Evolutionary conservation across 2,797 vertebrate genomes (phyloP), one percentile per base, ranked within the genome.

Genomic region (Streptopelia turtur): DNA sequence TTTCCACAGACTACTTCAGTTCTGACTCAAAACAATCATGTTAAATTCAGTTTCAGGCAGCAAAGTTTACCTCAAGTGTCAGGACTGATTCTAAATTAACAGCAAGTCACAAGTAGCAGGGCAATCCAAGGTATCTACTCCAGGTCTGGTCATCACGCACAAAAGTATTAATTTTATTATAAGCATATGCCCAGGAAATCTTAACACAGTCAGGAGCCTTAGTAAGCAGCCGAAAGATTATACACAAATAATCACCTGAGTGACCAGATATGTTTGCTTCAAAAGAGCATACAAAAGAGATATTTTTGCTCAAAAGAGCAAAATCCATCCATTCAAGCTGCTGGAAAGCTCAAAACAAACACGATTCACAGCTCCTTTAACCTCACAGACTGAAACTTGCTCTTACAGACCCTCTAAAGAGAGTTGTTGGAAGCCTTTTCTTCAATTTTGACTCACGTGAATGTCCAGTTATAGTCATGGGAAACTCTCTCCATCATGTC

Each of bases 381-480:
- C 18, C 15, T 50, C 41, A 75, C 7, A 81, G 33, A 45, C 52
- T 30, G 49, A 55, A 79, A 50, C 23, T 57, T 90, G 53, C n/a
- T 89, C 41, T 16, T 49, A 31, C 4, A 69, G 59, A 61, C n/a
- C 64, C 52, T 66, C 3, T 78, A 86, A 91, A 71, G 10, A 71
- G 17, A 93, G 20, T 11, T 50, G 39, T 53, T 37, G 49, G 59
- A 68, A 64, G 94, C 20, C 23, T 92, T 81, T 90, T 50, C 72
- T 76, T 77, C 55, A 82, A 35, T 35, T 35, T 6, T 56, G n/a
- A 98, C 99, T 98, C 97, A 99, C 99, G 98, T 98, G 82, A 99
- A 99, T 0, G 99, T 99, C 99, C 99, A 99, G 96, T 99, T 99
- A 94, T 99, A 99, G 95, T 99, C 99, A 23, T 97, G 97, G 53